phyloP scores from a whole-genome alignment of 2,797 vertebrate species.

The Carcharodon carcharias region DNA sequence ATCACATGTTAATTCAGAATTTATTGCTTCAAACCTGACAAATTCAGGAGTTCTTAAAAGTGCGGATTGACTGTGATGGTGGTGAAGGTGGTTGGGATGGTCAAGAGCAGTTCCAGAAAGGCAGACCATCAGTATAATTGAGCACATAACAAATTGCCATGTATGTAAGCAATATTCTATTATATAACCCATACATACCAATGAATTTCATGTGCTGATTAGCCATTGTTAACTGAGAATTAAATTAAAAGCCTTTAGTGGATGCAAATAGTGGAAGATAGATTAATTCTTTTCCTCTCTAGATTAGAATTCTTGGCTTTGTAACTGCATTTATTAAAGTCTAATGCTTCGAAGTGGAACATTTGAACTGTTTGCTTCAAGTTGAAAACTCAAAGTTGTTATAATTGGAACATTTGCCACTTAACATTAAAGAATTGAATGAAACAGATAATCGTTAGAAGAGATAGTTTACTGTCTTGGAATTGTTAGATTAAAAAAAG shows the following conservation, averaged over 20 bases:
- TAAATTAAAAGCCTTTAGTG: background rate
- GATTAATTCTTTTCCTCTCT: background rate
- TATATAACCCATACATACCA: too few species aligned
- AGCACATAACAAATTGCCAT: background rate
- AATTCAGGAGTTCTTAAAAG: too few species aligned
- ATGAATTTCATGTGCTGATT: background rate
- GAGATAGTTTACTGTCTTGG: background rate
- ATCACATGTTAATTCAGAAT: too few species aligned
- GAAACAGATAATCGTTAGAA: background rate
- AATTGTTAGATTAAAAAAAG: background rate
- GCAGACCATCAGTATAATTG: background rate
- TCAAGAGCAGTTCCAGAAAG: background rate
- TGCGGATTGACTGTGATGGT: background rate
- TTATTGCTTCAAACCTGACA: too few species aligned
- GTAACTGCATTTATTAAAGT: background rate
- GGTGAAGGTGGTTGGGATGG: background rate
- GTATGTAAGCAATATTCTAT: too few species aligned
- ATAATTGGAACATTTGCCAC: background rate
- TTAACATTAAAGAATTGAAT: background rate
- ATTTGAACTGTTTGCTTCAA: background rate
- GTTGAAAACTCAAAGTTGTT: background rate
- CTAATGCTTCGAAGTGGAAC: background rate
- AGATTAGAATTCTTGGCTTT: background rate
- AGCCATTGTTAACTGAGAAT: background rate
- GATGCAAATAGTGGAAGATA: background rate